Conservation (phyloP, 2,113 vertebrate species). For the Craseonycteris thonglongyai region DNA sequence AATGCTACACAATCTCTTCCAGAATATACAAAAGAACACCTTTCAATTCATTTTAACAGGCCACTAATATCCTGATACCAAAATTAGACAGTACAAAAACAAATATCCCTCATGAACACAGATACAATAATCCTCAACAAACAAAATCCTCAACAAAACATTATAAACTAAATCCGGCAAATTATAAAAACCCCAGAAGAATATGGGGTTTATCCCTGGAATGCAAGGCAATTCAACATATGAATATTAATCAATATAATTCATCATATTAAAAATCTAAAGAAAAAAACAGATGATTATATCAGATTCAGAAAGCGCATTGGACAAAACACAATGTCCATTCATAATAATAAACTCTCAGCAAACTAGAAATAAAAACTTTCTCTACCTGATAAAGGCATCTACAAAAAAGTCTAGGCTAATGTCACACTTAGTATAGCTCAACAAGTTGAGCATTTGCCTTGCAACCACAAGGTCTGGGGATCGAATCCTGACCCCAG, state of each 20-base stretch:
- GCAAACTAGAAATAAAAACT: not conserved
- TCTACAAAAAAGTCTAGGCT: not conserved
- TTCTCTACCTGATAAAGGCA: not conserved
- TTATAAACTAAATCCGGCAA: not conserved
- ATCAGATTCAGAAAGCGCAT: not conserved
- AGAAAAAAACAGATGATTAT: not conserved
- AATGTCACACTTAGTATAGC: not conserved
- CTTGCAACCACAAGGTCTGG: no score
- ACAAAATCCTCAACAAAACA: not conserved
- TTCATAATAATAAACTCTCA: not conserved
- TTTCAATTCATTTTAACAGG: not conserved
- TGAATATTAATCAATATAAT: not conserved
- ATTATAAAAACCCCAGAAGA: not conserved
- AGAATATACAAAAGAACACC: not conserved
- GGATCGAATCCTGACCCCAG: no score
- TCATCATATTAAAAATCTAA: not conserved
- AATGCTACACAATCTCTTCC: not conserved
- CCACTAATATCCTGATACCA: not conserved
- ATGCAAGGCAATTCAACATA: not conserved
- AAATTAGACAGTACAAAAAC: not conserved
- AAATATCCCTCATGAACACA: not conserved
- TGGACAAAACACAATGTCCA: not conserved
- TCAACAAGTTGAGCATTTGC: no score
- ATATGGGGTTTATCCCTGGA: not conserved
- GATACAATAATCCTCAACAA: not conserved